Evolutionary conservation across 2,113 vertebrate genomes (phyloP).

Genomic region (Salminus brasiliensis): DNA sequence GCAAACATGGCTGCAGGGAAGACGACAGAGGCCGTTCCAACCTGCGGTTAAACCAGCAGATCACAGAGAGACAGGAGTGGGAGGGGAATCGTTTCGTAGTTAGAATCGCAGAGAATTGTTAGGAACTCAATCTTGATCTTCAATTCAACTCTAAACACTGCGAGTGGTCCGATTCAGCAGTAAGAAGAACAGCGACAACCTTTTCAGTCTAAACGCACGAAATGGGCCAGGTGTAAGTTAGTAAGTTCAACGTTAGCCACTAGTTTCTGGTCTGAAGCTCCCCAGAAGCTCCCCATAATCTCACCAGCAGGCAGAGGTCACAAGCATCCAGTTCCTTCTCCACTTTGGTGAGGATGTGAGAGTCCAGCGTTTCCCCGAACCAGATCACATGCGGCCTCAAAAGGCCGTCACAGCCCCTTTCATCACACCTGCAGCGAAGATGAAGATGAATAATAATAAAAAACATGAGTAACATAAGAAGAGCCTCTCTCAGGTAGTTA

Average conservation of each 20-base stretch:
- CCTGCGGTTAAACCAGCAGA: conserved; percentile 67
- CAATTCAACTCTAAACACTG: too few relatives aligned
- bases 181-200: too few relatives aligned
- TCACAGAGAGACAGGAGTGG: not conserved
- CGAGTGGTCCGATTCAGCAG: too few relatives aligned
- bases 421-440: conserved; percentile 79
- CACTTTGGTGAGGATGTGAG: conserved; percentile 84
- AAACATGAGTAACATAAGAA: too few relatives aligned
- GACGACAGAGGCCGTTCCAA: conserved; percentile 93
- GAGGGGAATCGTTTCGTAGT: too few relatives aligned
- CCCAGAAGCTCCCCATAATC: conserved; percentile 51
- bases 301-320: conserved; percentile 93
- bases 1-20: conserved; percentile 96
- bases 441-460: too few relatives aligned
- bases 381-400: conserved; percentile 93
- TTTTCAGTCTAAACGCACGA: too few relatives aligned
- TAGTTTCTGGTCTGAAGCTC: not conserved
- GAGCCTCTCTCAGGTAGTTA: too few relatives aligned
- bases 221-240: too few relatives aligned
- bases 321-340: conserved; percentile 91
- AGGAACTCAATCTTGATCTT: too few relatives aligned
- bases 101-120: too few relatives aligned
- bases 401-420: conserved; percentile 83
- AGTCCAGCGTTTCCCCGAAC: conserved; percentile 95
- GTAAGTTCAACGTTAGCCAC: too few relatives aligned